Percentiles rank a stretch among this genome's conserved stretches.
These are phyloP conservation scores for Luffia ferchaultella DNA, from an alignment of 2,888 invertebrate genomes.

Conservation along the genomic window DNA sequence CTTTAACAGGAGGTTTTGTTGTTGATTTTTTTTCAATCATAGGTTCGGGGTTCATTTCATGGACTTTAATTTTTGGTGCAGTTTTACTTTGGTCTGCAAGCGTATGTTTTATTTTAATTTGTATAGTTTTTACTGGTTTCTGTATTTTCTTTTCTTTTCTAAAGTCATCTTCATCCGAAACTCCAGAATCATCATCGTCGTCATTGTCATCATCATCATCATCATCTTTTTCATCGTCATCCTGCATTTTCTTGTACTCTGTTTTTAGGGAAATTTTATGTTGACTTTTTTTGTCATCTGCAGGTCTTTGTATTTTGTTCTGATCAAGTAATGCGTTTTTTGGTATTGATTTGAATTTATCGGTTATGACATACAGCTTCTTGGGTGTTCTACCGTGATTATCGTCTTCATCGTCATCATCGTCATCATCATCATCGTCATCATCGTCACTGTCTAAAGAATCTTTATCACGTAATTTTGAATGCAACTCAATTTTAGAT, in stretches of 20 bases:
- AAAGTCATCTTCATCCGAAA: neutral
- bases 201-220: slow-evolving; percentile 17
- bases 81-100: neutral
- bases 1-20: neutral
- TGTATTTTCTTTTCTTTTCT: slow-evolving; percentile 1
- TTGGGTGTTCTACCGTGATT: neutral
- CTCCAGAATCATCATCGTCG: slow-evolving; percentile 6
- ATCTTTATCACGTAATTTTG: slow-evolving; percentile 18
- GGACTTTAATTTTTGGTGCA: neutral
- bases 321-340: neutral
- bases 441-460: slow-evolving; percentile 8
- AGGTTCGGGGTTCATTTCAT: neutral
- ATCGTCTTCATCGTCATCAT: slow-evolving; percentile 20
- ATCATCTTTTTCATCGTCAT: slow-evolving; percentile 14
- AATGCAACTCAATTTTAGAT: too few species aligned
- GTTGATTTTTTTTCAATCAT: neutral
- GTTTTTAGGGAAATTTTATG: slow-evolving; percentile 1
- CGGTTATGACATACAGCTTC: neutral
- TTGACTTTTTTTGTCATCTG: slow-evolving; percentile 9
- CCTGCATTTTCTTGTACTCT: slow-evolving; percentile 7
- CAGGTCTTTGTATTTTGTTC: slow-evolving; percentile 1
- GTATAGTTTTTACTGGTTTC: slow-evolving; percentile 1
- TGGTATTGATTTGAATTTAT: too few species aligned
- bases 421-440: slow-evolving; percentile 13
- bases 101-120: neutral